Evolutionary conservation across 2,797 vertebrate species (phyloP), one percentile per base, ranked within the genome.

Genomic region (Chiroxiphia lanceolata): DNA sequence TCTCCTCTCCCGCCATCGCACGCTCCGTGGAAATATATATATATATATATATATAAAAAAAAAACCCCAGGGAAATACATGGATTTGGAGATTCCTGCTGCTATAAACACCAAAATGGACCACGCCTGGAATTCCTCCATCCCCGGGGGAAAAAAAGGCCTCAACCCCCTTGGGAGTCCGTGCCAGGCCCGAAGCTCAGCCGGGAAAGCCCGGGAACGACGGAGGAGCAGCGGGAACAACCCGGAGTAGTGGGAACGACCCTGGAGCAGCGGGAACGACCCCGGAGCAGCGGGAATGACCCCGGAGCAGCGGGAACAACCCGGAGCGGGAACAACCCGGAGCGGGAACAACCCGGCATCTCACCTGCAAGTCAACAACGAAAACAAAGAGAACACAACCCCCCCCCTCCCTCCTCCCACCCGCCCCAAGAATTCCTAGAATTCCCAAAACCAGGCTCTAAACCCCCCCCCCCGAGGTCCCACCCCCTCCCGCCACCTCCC

Each of bases 11-110:
- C 20, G 8, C 21, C 33, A 15, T 34, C 26, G 29, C 51, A 10
- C 86, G 19, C 50, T 51, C 50, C 50, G 15, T 31, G 50, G 29
- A 51, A 27, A 51, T 51, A 27, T 51, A 48, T 34, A 57, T 23
- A 10, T 34, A 16, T 50, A 50, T 20, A 19, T 51, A 29, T 19
- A 31, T 53, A 53, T 51, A 31, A n/a, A 31, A 31, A 65, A 17
- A 29, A 44, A 82, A 34, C 15, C 34, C 34, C 57, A 47, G 80
- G 63, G 64, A 78, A 94, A 42, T 44, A 40, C 83, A 34, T 34
- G 76, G 82, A 95, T 77, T 60, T 63, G 75, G 84, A 75, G 90
- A 87, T 95, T 96, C 93, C 88, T 47, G n/a, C 47, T 75, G 63
- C 87, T 82, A 94, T 76, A 87, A 91, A 96, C 59, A 78, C 82